Conservation (phyloP, 2,888 invertebrate genomes). For the Philereme transversata region DNA sequence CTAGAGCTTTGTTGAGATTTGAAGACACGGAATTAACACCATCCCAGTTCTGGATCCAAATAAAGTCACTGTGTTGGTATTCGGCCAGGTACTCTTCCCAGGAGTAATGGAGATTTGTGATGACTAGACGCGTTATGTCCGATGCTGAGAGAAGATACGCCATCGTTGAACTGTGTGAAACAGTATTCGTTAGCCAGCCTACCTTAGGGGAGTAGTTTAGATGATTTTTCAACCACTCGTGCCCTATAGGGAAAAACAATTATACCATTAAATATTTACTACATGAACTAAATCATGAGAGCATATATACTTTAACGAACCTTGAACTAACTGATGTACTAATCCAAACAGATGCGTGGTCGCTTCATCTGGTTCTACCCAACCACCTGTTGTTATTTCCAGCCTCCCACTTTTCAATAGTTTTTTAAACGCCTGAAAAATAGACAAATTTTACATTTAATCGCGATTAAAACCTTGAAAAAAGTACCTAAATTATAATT, state of each 20-base stretch:
- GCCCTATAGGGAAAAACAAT: slow-evolving; percentile 83
- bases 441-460: not conserved
- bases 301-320: slow-evolving; percentile 65
- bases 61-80: slow-evolving; percentile 93
- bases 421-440: slow-evolving; percentile 85
- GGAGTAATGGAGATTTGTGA: slow-evolving; percentile 95
- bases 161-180: slow-evolving; percentile 96
- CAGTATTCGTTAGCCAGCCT: slow-evolving; percentile 97
- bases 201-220: slow-evolving; percentile 90
- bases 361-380: slow-evolving; percentile 98
- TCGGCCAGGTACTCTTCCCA: slow-evolving; percentile 97
- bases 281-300: too few species aligned
- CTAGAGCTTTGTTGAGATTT: slow-evolving; percentile 57
- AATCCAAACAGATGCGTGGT: slow-evolving; percentile 93
- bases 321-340: slow-evolving; percentile 95
- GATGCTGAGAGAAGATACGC: slow-evolving; percentile 92
- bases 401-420: slow-evolving; percentile 91
- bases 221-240: slow-evolving; percentile 93
- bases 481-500: not conserved
- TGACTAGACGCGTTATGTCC: slow-evolving; percentile 91
- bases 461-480: too few species aligned
- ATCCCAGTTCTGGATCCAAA: slow-evolving; percentile 95
- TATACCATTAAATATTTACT: not conserved
- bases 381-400: slow-evolving; percentile 96
- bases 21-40: slow-evolving; percentile 52